These are phyloP conservation scores for Mya arenaria DNA, from an alignment of 1,140 invertebrate genomes.

Conservation along the genomic window DNA sequence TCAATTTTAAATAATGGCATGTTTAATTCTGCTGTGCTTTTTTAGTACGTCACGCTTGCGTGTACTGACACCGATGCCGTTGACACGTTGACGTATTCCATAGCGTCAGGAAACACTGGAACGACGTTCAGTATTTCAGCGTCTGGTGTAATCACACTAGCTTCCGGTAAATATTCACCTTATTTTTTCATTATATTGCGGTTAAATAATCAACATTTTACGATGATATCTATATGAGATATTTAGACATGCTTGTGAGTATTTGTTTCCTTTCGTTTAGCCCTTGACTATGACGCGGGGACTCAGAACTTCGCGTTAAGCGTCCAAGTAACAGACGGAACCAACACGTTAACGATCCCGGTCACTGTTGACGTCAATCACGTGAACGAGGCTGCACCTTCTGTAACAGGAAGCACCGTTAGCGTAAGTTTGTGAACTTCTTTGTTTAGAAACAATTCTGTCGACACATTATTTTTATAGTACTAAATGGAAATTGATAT, in stretches of 20 bases:
- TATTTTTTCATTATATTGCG: no score
- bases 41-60: slow-evolving; percentile 32
- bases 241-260: no score
- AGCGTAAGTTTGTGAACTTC: no score
- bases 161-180: slow-evolving; percentile 44
- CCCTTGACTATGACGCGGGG: slow-evolving; percentile 67
- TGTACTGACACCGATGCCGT: slow-evolving; percentile 60
- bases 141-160: slow-evolving; percentile 51
- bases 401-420: no score
- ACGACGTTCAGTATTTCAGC: slow-evolving; percentile 39
- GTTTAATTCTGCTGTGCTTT: no score
- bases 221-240: no score
- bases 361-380: slow-evolving; percentile 58
- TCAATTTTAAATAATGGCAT: no score
- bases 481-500: no score
- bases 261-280: slow-evolving; percentile 56
- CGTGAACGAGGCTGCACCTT: slow-evolving; percentile 63
- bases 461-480: no score
- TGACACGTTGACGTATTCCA: slow-evolving; percentile 50
- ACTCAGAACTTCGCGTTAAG: slow-evolving; percentile 59
- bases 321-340: slow-evolving; percentile 60
- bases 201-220: no score
- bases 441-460: no score
- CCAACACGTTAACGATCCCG: slow-evolving; percentile 46
- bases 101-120: slow-evolving; percentile 50